These are phyloP conservation scores for Aleiodes testaceus DNA, from an alignment of 2,888 invertebrate species.

Conservation along the genomic window DNA sequence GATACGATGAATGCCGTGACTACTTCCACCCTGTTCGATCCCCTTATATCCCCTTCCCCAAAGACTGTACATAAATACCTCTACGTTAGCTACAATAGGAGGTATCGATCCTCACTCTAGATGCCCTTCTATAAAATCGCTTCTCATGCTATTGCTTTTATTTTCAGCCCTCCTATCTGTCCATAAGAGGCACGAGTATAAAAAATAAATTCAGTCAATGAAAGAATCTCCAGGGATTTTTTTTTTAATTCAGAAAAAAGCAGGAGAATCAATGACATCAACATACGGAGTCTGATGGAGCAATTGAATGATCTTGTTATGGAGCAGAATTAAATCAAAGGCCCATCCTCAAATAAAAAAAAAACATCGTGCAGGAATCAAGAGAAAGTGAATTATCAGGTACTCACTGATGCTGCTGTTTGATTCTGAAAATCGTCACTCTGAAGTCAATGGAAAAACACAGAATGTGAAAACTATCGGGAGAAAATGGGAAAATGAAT, in stretches of 20 bases:
- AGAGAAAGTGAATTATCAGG: background rate
- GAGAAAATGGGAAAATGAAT: background rate
- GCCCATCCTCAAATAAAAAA: no score
- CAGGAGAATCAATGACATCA: no score
- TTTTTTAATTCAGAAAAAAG: no score
- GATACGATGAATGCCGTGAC: slow-evolving; percentile 28
- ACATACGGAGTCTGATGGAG: no score
- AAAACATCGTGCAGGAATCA: slow-evolving; percentile 3
- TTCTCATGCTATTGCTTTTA: slow-evolving; percentile 13
- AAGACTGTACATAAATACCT: slow-evolving; percentile 36
- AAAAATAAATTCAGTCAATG: slow-evolving; percentile 19
- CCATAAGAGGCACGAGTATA: slow-evolving; percentile 21
- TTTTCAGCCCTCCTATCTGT: background rate
- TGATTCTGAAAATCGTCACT: no score
- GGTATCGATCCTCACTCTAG: slow-evolving; percentile 31
- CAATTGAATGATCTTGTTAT: no score
- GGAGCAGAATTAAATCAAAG: no score
- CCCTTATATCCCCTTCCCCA: background rate
- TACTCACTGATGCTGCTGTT: no score
- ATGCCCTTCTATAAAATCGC: slow-evolving; percentile 20
- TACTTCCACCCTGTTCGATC: slow-evolving; percentile 26
- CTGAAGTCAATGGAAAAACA: background rate
- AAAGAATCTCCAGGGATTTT: no score
- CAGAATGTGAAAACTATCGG: slow-evolving; percentile 16
- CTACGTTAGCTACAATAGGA: slow-evolving; percentile 33